Evolutionary conservation across 1,140 invertebrate species (phyloP).

Genomic region (Pseudomyrmex cubaensis): DNA sequence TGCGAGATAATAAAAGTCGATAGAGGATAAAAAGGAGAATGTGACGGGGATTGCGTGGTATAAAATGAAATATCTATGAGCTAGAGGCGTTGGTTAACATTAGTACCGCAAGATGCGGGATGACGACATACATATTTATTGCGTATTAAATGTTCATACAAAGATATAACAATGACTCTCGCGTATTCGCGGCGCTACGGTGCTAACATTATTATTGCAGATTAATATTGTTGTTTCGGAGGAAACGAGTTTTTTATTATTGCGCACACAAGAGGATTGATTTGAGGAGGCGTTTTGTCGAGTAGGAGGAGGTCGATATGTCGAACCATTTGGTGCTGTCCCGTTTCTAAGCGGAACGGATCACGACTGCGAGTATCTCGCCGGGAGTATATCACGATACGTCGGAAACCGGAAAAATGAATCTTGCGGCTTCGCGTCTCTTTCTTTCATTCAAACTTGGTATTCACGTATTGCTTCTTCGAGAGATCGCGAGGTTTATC

Average conservation of each 20-base stretch:
- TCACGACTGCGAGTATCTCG: conserved; percentile 18
- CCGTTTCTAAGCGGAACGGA: conserved; percentile 33
- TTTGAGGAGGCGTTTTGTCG: conserved; percentile 38
- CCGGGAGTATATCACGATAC: conserved; percentile 14
- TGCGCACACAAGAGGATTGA: conserved; percentile 44
- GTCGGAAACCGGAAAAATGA: conserved; percentile 15
- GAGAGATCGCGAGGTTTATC: not conserved
- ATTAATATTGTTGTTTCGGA: conserved; percentile 66
- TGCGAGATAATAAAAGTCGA: not conserved
- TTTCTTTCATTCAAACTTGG: not conserved
- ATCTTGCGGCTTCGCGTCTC: conserved; percentile 20
- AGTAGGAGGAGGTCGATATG: conserved; percentile 41
- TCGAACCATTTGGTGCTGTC: conserved; percentile 49
- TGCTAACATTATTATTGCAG: conserved; percentile 67
- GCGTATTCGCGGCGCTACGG: conserved; percentile 47
- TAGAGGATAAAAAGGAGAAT: not conserved
- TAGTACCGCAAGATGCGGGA: conserved; percentile 9
- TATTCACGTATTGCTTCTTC: conserved; percentile 12
- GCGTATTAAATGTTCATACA: conserved; percentile 78
- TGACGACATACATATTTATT: conserved; percentile 71
- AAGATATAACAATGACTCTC: conserved; percentile 75
- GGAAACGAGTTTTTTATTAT: conserved; percentile 59
- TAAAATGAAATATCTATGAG: not conserved
- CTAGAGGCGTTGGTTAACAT: not conserved
- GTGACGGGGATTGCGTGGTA: not conserved